Conservation (phyloP, 2,113 vertebrate species). For the Neopipo cinnamomea region DNA sequence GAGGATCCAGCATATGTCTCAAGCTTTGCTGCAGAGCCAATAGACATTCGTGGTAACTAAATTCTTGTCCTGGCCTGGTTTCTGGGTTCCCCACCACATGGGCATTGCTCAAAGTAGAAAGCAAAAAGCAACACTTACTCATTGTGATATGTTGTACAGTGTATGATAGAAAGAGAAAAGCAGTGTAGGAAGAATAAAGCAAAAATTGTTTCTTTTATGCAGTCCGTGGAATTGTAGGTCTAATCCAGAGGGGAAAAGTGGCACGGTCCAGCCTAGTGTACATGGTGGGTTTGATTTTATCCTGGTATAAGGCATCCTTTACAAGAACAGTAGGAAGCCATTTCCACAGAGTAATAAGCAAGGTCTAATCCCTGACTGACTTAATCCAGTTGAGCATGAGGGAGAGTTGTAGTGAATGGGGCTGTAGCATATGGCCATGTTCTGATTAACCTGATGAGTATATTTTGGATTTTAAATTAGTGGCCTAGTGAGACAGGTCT, state of each 20-base stretch:
- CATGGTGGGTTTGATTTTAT: background rate
- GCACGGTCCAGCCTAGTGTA: background rate
- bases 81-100: rapidly evolving
- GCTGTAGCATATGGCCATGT: background rate
- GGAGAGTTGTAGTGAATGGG: background rate
- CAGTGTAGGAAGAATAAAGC: background rate
- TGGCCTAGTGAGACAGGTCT: background rate
- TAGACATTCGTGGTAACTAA: background rate
- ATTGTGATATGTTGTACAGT: background rate
- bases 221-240: background rate
- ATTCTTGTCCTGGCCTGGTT: background rate
- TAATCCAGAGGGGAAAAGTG: background rate
- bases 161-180: background rate
- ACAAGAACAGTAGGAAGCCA: background rate
- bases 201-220: background rate
- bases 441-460: background rate
- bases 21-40: background rate
- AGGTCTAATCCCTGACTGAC: background rate
- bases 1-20: background rate
- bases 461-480: background rate
- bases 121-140: background rate
- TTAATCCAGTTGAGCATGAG: background rate
- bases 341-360: background rate
- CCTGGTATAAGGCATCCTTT: background rate
- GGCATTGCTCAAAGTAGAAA: background rate